Evolutionary conservation across 1,140 invertebrate genomes (phyloP), one percentile per base, ranked within the genome.

Genomic region (Lepidostoma basale): DNA sequence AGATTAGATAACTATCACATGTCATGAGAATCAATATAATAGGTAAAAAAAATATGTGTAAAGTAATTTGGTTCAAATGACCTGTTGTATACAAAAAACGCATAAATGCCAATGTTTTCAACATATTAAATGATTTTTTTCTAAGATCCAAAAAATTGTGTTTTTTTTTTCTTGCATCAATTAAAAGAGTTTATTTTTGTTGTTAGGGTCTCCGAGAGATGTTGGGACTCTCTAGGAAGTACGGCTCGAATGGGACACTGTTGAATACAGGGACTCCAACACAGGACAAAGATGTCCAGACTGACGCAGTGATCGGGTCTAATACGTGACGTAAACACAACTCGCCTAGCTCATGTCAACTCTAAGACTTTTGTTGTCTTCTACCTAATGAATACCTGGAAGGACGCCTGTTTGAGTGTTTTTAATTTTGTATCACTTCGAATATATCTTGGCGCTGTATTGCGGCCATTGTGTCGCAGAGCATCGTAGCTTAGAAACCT

Each of bases 141-240:
- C n/a, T n/a, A n/a, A n/a, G n/a, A n/a, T n/a, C n/a, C n/a, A n/a
- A n/a, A n/a, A n/a, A n/a, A n/a, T n/a, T n/a, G n/a, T n/a, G n/a
- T n/a, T n/a, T n/a, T n/a, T n/a, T n/a, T n/a, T n/a, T n/a, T n/a
- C n/a, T n/a, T n/a, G n/a, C n/a, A n/a, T n/a, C n/a, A n/a, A n/a
- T n/a, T n/a, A n/a, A n/a, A n/a, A n/a, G n/a, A 22, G 22, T 56
- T 28, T 44, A 5, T 47, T 36, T 42, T 42, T 65, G 42, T 26
- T 78, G 79, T 26, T 79, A 91, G 85, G 88, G 88, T 30, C 77
- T 92, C 65, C 81, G 89, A 60, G 89, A 91, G 78, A 81, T 91
- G 74, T 74, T 92, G 58, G 85, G 88, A 76, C 86, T 91, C 28
- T 89, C 89, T 6, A 82, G 83, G 67, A 85, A 87, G 76, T 87